Base-by-base conservation (phyloP, 1,140 invertebrate genomes). In the Melanaphis sacchari region DNA sequence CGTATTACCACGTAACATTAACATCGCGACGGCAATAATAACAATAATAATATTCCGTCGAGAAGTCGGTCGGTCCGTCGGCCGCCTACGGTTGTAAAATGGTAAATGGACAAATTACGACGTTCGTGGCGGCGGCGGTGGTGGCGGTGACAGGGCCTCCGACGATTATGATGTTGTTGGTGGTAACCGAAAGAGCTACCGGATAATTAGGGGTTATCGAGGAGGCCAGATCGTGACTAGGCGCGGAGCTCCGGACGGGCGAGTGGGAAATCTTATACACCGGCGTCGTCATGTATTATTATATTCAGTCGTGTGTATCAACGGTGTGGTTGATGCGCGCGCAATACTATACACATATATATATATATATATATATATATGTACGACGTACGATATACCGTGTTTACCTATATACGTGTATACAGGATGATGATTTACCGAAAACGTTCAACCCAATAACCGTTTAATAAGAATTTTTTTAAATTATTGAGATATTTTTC, bases 181-280 rank as follows among this genome's bases (percentile, higher is more conserved):
- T 49, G 91, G 46, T n/a, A 94, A 95, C 94, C 94, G 94, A 90
- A 94, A 41, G 94, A 95, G 90, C 95, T 95, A 88, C 93, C 94
- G 94, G 94, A 94, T 66, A 66, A 66, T 90, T 66, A 66, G 89
- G 89, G 89, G 89, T 90, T 90, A 90, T 90, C 89, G 89, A 90
- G 89, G 89, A 90, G 89, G 52, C 89, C 89, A 41, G 89, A 90
- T 90, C 89, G 89, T 90, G 89, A 90, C 89, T 26, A 52, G 24
- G 52, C 88, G 85, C 43, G 7, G 87, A 89, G 43, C n/a, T 46
- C 18, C 85, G 41, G 85, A 31, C 38, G 9, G 88, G 8, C 22
- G 46, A 24, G 8, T 36, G 38, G 52, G 89, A 66, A 90, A 90
- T 90, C 88, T 90, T 59, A 59, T 90, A 43, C 22, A 41, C 36